Conservation (phyloP, 2,113 vertebrate species). For the rat (Rattus norvegicus) region GRCr8 NC_086020.1:82994001-82994500, state of each 20-base stretch:
- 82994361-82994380: fast-evolving
- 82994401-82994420: not conserved
- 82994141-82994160: fast-evolving
- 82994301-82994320: not conserved
- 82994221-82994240: fast-evolving
- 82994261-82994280: not conserved
- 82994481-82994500: not conserved
- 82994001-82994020: not conserved
- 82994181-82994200: no score
- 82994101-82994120: fast-evolving
- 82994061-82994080: not conserved
- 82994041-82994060: no score
- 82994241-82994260: not conserved
- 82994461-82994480: not conserved
- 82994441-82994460: not conserved
- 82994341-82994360: not conserved
- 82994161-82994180: not conserved
- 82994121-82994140: not conserved
- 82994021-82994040: not conserved
- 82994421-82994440: not conserved
- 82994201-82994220: not conserved
- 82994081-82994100: not conserved
- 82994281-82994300: not conserved
- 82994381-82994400: fast-evolving
- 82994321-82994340: not conserved